These are phyloP conservation scores for Ariopsis seemanni DNA, from an alignment of 2,113 vertebrate genomes.

Conservation along the genomic window DNA sequence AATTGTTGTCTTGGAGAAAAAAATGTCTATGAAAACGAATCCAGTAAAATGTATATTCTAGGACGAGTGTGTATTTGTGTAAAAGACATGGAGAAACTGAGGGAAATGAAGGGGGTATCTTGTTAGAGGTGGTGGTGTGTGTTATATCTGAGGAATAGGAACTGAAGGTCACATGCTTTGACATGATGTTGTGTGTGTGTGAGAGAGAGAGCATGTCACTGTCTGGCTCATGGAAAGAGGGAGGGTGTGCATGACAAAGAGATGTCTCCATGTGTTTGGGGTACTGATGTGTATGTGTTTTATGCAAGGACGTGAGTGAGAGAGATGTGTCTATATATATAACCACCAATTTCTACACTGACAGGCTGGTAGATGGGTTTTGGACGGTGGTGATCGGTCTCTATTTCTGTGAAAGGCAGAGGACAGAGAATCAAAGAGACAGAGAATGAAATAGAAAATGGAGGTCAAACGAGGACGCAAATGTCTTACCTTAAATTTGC, in stretches of 20 bases:
- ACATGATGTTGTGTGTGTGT: neutral
- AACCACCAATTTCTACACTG: conserved; percentile 32
- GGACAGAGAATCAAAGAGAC: conserved; percentile 5
- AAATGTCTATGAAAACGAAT: neutral
- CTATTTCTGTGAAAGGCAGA: conserved; percentile 28
- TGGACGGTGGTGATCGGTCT: conserved; percentile 29
- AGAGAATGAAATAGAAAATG: conserved; percentile 17
- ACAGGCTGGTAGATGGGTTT: conserved; percentile 41
- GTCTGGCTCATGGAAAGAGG: conserved; percentile 18
- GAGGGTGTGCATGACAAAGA: conserved; percentile 30
- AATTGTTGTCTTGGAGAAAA: conserved; percentile 49
- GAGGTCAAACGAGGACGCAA: neutral
- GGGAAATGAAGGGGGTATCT: neutral
- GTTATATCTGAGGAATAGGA: neutral
- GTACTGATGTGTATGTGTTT: conserved; percentile 32
- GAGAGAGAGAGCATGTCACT: neutral
- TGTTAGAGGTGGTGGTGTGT: neutral
- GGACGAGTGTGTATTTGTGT: neutral
- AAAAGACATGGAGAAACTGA: neutral
- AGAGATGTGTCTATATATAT: conserved; percentile 19
- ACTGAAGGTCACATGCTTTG: conserved; percentile 15
- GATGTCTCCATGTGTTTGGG: conserved; percentile 1
- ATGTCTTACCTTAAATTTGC: neutral
- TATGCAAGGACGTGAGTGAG: conserved; percentile 3
- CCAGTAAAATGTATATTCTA: conserved; percentile 55